Conservation (phyloP, 2,113 vertebrate species). For the Mastomys natalensis region DNA sequence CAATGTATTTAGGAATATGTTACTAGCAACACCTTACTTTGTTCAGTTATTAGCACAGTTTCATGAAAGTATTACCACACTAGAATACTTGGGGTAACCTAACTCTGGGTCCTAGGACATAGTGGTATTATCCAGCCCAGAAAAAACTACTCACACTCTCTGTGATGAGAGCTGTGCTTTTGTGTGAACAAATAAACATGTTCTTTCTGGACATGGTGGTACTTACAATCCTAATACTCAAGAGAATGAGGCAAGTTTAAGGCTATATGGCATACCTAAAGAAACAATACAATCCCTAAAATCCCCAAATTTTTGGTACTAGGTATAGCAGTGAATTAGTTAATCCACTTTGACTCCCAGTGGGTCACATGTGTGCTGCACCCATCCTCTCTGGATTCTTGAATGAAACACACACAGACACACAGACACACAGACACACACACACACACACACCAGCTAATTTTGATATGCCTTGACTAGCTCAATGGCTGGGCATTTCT, state of each 20-base stretch:
- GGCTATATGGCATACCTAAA: not conserved
- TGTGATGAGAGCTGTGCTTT: not conserved
- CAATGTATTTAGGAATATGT: not conserved
- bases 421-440: too few species aligned
- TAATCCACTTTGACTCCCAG: too few species aligned
- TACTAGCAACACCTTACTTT: not conserved
- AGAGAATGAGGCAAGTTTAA: not conserved
- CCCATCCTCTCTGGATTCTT: too few species aligned
- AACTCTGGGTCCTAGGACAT: not conserved
- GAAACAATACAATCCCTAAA: not conserved
- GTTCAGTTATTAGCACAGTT: not conserved
- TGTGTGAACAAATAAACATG: not conserved
- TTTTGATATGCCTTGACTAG: too few species aligned
- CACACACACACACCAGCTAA: too few species aligned
- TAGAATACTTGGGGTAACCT: not conserved
- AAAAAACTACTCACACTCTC: not conserved
- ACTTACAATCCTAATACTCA: not conserved
- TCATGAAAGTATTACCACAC: not conserved
- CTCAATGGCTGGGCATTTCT: too few species aligned
- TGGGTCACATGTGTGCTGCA: too few species aligned
- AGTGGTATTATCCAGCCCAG: not conserved
- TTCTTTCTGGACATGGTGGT: not conserved
- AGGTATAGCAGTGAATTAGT: too few species aligned
- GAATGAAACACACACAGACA: too few species aligned
- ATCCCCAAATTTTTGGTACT: not conserved